A percentile compares a stretch with the other conserved stretches of the same genome.
phyloP scores from a whole-genome alignment of 2,888 invertebrate species.

The Amiota minor region DNA sequence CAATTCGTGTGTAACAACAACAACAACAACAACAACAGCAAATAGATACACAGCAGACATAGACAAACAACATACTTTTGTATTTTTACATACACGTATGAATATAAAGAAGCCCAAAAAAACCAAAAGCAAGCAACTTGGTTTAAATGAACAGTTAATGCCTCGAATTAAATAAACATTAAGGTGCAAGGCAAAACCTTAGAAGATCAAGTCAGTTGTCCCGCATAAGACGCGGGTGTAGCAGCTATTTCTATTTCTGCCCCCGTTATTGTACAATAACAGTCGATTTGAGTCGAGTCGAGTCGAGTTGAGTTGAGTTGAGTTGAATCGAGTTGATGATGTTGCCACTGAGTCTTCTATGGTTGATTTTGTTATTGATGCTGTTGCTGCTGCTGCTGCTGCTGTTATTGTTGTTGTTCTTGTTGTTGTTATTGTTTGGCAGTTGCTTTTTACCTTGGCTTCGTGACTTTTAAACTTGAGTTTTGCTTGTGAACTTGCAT shows the following conservation, averaged over 20 bases:
- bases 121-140: slow-evolving; percentile 31
- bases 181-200: slow-evolving; percentile 40
- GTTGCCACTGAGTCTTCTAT: slow-evolving; percentile 22
- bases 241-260: slow-evolving; percentile 26
- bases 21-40: background rate
- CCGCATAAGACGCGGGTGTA: slow-evolving; percentile 43
- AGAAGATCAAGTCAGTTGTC: slow-evolving; percentile 24
- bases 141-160: slow-evolving; percentile 51
- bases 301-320: too few species aligned
- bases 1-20: too few species aligned
- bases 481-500: slow-evolving; percentile 32
- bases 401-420: slow-evolving; percentile 11
- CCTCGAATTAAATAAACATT: slow-evolving; percentile 53
- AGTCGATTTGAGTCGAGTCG: too few species aligned
- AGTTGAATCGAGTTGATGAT: background rate
- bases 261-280: too few species aligned
- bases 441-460: slow-evolving; percentile 56
- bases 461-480: slow-evolving; percentile 57
- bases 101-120: background rate
- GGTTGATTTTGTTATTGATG: slow-evolving; percentile 2
- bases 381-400: slow-evolving; percentile 18
- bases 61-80: background rate
- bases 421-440: too few species aligned
- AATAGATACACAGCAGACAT: slow-evolving; percentile 20
- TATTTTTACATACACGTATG: background rate